Evolutionary conservation across 2,888 invertebrate species (phyloP).

Genomic region (Agrotis ipsilon): DNA sequence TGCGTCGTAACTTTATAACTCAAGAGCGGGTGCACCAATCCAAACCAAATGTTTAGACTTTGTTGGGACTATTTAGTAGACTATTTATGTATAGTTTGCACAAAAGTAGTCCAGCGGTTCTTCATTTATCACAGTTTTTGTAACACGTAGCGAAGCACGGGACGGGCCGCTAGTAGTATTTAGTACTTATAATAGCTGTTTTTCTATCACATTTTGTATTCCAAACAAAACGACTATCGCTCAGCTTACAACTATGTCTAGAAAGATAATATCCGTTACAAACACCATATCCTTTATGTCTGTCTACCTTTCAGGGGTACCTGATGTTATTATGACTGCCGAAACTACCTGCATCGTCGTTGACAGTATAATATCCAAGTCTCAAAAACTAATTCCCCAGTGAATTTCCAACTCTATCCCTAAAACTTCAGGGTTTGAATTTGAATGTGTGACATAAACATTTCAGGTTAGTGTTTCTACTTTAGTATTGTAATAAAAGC

Average conservation of each 20-base stretch:
- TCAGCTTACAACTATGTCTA: slow-evolving; percentile 1
- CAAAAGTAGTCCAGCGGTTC: no score
- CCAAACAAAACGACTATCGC: background rate
- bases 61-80: no score
- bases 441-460: background rate
- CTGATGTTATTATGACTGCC: slow-evolving; percentile 44
- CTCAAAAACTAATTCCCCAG: slow-evolving; percentile 13
- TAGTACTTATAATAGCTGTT: no score
- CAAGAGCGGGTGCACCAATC: no score
- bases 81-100: no score
- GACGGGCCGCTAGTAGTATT: no score
- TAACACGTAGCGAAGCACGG: no score
- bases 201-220: background rate
- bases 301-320: slow-evolving; percentile 43
- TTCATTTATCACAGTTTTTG: no score
- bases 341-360: slow-evolving; percentile 50
- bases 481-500: slow-evolving; percentile 57
- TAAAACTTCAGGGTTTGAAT: background rate
- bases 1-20: no score
- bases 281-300: slow-evolving; percentile 29
- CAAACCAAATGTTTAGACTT: no score
- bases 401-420: slow-evolving; percentile 12
- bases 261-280: slow-evolving; percentile 28
- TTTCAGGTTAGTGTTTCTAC: slow-evolving; percentile 42
- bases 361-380: slow-evolving; percentile 48